Conservation (phyloP, 2,888 invertebrate species). For the Fragum whitleyi region DNA sequence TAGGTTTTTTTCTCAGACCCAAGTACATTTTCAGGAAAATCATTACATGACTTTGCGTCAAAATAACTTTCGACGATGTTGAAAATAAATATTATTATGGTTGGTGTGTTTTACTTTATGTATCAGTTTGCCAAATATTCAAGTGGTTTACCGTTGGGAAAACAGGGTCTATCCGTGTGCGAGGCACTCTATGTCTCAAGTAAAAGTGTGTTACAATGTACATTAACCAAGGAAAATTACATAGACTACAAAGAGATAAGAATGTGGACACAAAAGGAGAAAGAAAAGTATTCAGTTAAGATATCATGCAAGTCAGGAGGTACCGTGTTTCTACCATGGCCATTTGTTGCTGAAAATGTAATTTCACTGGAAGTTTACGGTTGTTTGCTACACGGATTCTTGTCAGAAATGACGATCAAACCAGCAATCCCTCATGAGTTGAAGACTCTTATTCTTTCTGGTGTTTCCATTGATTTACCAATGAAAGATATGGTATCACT, state of each 20-base stretch:
- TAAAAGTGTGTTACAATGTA: constrained; percentile 36
- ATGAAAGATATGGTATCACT: constrained; percentile 41
- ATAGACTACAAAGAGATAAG: constrained; percentile 53
- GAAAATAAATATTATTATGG: neutral
- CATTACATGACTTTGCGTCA: no score
- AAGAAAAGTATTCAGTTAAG: constrained; percentile 35
- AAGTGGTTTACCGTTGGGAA: neutral
- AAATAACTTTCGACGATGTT: neutral
- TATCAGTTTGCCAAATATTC: neutral
- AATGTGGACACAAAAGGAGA: constrained; percentile 42
- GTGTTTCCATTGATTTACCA: constrained; percentile 51
- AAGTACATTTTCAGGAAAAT: no score
- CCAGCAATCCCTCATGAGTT: constrained; percentile 42
- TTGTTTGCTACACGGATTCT: constrained; percentile 48
- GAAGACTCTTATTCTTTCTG: constrained; percentile 34
- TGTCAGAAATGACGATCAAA: constrained; percentile 56
- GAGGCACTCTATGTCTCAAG: neutral
- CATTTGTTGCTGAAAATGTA: constrained; percentile 57
- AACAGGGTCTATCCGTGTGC: constrained; percentile 34
- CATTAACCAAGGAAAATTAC: constrained; percentile 38
- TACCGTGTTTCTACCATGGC: constrained; percentile 58
- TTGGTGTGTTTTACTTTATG: neutral
- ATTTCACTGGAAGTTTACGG: constrained; percentile 42
- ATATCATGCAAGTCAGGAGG: constrained; percentile 47
- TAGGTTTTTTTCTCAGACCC: no score